Evolutionary conservation across 1,140 invertebrate species (phyloP), one percentile per base, ranked within the genome.

Genomic region (Diprion similis): DNA sequence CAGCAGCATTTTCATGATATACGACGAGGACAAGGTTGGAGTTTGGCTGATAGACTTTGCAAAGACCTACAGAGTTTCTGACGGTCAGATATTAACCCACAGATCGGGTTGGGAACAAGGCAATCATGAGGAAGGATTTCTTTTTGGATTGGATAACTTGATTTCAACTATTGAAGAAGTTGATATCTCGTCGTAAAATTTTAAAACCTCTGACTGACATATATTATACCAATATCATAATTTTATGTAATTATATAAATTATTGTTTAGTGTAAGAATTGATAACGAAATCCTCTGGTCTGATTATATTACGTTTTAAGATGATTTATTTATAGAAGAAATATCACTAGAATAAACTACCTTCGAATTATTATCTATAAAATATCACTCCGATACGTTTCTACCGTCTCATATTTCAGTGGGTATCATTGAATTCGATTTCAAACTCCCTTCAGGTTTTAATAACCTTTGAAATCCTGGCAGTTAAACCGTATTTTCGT

Each of bases 1-100:
- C 19, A 97, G 95, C 86, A 97, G 96, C 86, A 92, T 99, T 76
- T 94, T 99, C 73, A 95, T 99, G 80, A 95, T 99, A 47, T 97
- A 97, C 82, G 97, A 99, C 84, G 91, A 94, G 74, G 91, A 92
- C 71, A 93, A 93, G 77, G 94, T 96, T 6, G 95, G 95, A 70
- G 95, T 95, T 4, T 99, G 97, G 97, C 89, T 99, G 75, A 99
- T 99, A 72, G 98, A 99, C 84, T 99, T 99, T 89, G 97, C 96
- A 15, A 99, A 99, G 83, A 97, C 96, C 0, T 89, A 93, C 15
- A 89, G 90, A 67, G 87, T 98, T 46, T 95, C 96, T 0, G 89
- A 92, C 46, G 92, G 92, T 13, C 78, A 92, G 13, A 89, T 83
- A 69, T 90, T 98, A 4, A 92, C 92, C 70, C 97, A 99, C 83